A percentile compares a stretch with the other conserved stretches of the same genome.
Evolutionary conservation across 2,797 vertebrate species (phyloP).

Genomic region (Scomberomorus guttatus): DNA sequence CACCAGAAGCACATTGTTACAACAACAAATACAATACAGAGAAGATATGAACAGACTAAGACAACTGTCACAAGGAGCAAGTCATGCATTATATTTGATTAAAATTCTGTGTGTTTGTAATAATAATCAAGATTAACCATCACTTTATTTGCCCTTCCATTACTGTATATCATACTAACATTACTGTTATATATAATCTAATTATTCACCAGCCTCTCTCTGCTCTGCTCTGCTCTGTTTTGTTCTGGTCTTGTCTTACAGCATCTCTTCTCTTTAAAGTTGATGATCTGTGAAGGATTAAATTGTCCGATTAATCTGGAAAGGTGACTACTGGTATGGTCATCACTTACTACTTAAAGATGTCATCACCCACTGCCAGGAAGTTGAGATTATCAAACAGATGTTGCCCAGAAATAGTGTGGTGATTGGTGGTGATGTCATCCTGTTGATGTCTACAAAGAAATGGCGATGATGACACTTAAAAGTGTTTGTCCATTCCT

Average conservation of each 20-base stretch:
- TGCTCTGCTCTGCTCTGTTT: neutral
- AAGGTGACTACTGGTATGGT: conserved; percentile 44
- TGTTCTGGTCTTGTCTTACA: neutral
- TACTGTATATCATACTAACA: neutral
- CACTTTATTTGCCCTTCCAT: too few relatives aligned
- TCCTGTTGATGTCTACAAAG: conserved; percentile 15
- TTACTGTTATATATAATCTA: neutral
- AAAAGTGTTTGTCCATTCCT: too few relatives aligned
- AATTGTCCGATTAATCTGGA: conserved; percentile 44
- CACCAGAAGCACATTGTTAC: too few relatives aligned
- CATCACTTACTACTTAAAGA: conserved; percentile 76
- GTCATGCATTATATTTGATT: too few relatives aligned
- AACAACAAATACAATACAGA: neutral
- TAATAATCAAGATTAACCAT: too few relatives aligned
- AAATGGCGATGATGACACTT: too few relatives aligned
- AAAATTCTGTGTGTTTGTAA: too few relatives aligned
- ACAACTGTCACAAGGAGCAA: too few relatives aligned
- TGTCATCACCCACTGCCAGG: conserved; percentile 60
- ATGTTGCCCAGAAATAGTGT: conserved; percentile 33
- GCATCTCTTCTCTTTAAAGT: neutral
- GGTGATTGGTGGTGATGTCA: conserved; percentile 60
- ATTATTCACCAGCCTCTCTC: too few relatives aligned
- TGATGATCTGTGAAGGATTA: conserved; percentile 39
- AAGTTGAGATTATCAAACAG: conserved; percentile 40
- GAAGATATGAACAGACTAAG: too few relatives aligned